A percentile compares a stretch with the other conserved stretches of the same genome.
phyloP scores from a whole-genome alignment of 2,113 vertebrate genomes.

The Laticauda laticaudata region DNA sequence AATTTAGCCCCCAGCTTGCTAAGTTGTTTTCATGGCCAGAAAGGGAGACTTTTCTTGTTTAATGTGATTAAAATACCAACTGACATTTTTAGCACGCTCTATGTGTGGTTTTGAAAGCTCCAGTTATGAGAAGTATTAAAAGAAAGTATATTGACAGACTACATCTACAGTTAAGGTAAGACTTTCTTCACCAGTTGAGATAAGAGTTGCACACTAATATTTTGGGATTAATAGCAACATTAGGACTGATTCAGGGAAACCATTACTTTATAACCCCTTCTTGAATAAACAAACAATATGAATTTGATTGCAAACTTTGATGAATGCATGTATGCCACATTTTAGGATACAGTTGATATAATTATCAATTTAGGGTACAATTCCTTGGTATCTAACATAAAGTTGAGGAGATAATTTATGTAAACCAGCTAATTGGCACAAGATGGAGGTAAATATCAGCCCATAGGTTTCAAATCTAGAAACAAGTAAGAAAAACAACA shows the following conservation, averaged over 20 bases:
- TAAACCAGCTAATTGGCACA: neutral
- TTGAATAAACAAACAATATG: neutral
- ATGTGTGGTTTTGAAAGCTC: conserved; percentile 20
- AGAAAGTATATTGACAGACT: conserved; percentile 27
- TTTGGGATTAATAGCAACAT: neutral
- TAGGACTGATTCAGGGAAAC: neutral
- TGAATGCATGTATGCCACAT: neutral
- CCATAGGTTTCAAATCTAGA: neutral
- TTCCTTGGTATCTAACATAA: neutral
- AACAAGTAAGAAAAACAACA: neutral
- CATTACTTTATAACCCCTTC: neutral
- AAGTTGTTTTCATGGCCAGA: conserved; percentile 41
- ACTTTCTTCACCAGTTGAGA: neutral
- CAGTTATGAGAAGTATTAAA: neutral
- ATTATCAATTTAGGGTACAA: too few relatives aligned
- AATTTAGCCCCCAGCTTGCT: conserved; percentile 31
- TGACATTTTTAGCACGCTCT: conserved; percentile 40
- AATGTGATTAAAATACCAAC: conserved; percentile 46
- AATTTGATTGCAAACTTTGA: neutral
- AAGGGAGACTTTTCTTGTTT: conserved; percentile 40
- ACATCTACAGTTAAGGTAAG: conserved; percentile 12
- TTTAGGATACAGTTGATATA: neutral
- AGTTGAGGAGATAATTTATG: neutral
- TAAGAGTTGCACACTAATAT: neutral
- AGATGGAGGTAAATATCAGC: neutral